Base-by-base conservation (phyloP, 2,113 vertebrate species). In the Xiphophorus maculatus region DNA sequence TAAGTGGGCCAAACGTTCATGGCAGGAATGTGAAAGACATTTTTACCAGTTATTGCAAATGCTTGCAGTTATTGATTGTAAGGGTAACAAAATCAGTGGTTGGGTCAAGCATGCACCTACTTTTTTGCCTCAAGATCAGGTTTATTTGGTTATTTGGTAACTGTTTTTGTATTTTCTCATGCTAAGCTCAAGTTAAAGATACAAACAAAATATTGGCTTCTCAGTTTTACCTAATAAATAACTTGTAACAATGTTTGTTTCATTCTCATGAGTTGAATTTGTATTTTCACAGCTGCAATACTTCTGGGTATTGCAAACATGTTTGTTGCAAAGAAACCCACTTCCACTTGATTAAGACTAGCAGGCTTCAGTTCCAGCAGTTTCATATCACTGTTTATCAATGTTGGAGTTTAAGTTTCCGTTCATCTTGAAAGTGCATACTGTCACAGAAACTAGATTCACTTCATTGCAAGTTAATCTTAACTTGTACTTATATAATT, bases 271-370 rank as follows among this genome's bases (percentile, higher is more conserved):
- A n/a, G 51, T n/a, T 58, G 22, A 7, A n/a, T 25, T 58, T n/a
- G 25, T n/a, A 58, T 58, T 58, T 58, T n/a, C 8, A 58, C 25
- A 7, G 7, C 51, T n/a, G 30, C 30, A 30, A 30, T 3, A 58
- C 51, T 9, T 75, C 19, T 68, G 3, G 67, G 19, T n/a, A n/a
- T 76, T 71, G 65, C 13, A 2, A 69, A 79, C 28, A 71, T 44
- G 2, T 27, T 17, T 17, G 9, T 63, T 44, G 10, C 0, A 51
- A 69, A 54, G 69, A 22, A 6, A 1, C 6, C 9, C 27, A 77
- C 76, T 80, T 82, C 44, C 51, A 71, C 71, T 76, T 76, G 3
- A 63, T 8, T 19, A 17, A 42, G 72, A 75, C 71, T 76, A 54
- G 7, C 19, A 0, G 9, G 51, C 51, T 54, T 25, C 51, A 54